Evolutionary conservation across 2,113 vertebrate genomes (phyloP).

Genomic region (Caranx melampygus): DNA sequence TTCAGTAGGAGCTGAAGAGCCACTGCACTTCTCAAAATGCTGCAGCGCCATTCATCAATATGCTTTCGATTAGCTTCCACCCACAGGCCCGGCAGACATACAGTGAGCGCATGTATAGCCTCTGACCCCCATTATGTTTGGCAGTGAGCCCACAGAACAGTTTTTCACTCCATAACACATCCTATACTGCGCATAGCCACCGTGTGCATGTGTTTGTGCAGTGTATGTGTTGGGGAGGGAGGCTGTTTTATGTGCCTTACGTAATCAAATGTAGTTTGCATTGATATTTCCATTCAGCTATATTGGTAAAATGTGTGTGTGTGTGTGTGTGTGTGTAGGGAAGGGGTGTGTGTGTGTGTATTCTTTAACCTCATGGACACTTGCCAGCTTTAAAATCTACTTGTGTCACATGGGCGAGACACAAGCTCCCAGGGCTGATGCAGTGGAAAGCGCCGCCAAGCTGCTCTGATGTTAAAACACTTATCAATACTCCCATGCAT

Average conservation of each 20-base stretch:
- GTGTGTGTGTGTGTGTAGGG: not conserved
- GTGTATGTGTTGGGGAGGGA: not conserved
- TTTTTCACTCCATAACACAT: conserved; percentile 39
- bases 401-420: conserved; percentile 60
- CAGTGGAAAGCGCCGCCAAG: conserved; percentile 64
- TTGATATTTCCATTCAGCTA: conserved; percentile 66
- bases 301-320: conserved; percentile 21
- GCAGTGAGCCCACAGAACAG: conserved; percentile 26
- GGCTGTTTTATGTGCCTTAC: conserved; percentile 32
- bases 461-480: conserved; percentile 46
- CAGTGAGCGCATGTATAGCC: conserved; percentile 46
- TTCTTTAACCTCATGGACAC: conserved; percentile 43
- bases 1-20: conserved; percentile 59
- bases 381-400: conserved; percentile 56
- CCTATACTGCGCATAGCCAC: not conserved
- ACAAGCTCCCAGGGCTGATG: conserved; percentile 61
- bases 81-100: conserved; percentile 53
- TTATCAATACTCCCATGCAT: conserved; percentile 58
- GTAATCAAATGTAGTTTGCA: conserved; percentile 47
- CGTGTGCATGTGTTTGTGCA: not conserved
- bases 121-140: conserved; percentile 61
- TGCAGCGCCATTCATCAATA: conserved; percentile 72
- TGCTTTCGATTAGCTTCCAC: conserved; percentile 62
- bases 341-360: not conserved
- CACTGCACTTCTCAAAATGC: conserved; percentile 61